Evolutionary conservation across 2,888 invertebrate species (phyloP).

Genomic region (Tribolium freemani): DNA sequence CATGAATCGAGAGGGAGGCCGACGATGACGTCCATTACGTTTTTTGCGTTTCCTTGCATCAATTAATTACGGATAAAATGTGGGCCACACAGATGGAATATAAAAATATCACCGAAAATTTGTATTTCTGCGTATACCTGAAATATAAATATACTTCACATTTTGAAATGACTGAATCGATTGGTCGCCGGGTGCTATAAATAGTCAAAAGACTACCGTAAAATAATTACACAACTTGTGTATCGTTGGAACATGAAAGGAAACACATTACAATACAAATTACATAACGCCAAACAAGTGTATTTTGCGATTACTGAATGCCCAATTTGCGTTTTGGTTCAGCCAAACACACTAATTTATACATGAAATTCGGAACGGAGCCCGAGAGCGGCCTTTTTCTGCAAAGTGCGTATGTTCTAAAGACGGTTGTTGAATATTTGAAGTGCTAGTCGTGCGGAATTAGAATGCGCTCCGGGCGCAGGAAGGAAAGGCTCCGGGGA

Average conservation of each 20-base stretch:
- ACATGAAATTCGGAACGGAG: conserved; percentile 16
- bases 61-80: conserved; percentile 19
- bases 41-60: not conserved
- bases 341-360: conserved; percentile 33
- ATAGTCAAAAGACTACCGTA: not conserved
- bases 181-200: not conserved
- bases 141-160: conserved; percentile 26
- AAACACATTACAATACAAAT: not conserved
- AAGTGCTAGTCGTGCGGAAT: conserved; percentile 31
- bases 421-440: conserved; percentile 41
- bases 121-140: conserved; percentile 8
- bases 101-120: conserved; percentile 13
- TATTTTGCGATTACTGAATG: not conserved
- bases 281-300: not conserved
- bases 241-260: not conserved
- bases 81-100: conserved; percentile 9
- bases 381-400: conserved; percentile 17
- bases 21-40: conserved; percentile 8
- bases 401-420: conserved; percentile 36
- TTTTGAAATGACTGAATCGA: conserved; percentile 6
- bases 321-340: conserved; percentile 22
- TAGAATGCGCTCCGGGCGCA: conserved; percentile 7
- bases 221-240: not conserved
- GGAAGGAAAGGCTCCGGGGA: conserved; percentile 7
- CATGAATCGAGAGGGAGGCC: not conserved